These are phyloP conservation scores for Aricia artaxerxes DNA, from an alignment of 2,888 invertebrate genomes.

Conservation along the genomic window DNA sequence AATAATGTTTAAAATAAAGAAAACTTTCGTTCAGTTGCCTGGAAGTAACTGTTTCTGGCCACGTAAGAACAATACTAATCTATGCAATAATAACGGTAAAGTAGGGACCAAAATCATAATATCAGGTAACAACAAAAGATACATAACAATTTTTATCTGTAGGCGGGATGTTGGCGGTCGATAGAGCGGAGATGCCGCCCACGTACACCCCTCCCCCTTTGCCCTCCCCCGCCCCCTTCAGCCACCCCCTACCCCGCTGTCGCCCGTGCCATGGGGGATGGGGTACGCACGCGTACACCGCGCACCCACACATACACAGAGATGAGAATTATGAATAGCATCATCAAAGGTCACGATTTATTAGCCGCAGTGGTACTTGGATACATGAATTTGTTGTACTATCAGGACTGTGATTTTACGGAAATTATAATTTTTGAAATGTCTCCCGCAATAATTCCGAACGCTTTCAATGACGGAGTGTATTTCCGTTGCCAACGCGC, in stretches of 20 bases:
- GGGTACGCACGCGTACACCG: constrained; percentile 50
- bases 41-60: no score
- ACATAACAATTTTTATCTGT: constrained; percentile 50
- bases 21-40: no score
- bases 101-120: background rate
- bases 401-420: background rate
- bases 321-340: constrained; percentile 35
- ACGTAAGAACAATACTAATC: background rate
- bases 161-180: constrained; percentile 56
- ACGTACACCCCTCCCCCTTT: constrained; percentile 45
- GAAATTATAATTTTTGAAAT: background rate
- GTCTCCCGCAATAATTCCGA: no score
- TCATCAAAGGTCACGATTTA: constrained; percentile 10
- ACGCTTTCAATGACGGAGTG: no score
- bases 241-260: constrained; percentile 64
- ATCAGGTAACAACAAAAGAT: constrained; percentile 36
- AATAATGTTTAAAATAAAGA: no score
- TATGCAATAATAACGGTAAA: background rate
- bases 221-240: constrained; percentile 44
- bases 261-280: constrained; percentile 55
- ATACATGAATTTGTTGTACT: background rate
- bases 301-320: constrained; percentile 36
- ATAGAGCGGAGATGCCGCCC: constrained; percentile 63
- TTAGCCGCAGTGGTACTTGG: background rate
- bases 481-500: no score